phyloP scores from a whole-genome alignment of 2,113 vertebrate genomes.

The Osmerus eperlanus region DNA sequence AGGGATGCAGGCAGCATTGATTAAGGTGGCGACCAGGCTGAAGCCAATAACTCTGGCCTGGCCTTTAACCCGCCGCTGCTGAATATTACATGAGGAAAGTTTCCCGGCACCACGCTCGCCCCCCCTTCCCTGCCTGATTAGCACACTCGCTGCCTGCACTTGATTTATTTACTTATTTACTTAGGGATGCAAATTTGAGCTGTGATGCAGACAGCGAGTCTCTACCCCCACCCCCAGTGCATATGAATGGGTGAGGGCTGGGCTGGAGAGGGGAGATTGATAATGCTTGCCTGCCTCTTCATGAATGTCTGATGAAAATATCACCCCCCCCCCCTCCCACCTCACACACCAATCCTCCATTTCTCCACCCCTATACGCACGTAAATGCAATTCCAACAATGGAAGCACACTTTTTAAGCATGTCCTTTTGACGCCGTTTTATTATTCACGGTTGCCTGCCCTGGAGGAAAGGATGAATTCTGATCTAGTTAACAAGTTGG shows the following conservation, averaged over 20 bases:
- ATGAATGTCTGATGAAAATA: constrained; percentile 72
- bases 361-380: constrained; percentile 20
- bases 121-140: constrained; percentile 71
- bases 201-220: constrained; percentile 68
- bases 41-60: constrained; percentile 79
- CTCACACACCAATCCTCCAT: neutral
- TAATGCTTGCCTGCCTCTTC: constrained; percentile 71
- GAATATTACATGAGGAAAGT: constrained; percentile 82
- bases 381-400: constrained; percentile 20
- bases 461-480: neutral
- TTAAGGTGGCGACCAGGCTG: constrained; percentile 78
- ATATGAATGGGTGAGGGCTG: constrained; percentile 62
- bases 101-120: constrained; percentile 73
- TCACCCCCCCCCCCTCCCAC: constrained; percentile 27
- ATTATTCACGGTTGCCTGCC: neutral
- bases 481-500: neutral
- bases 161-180: constrained; percentile 83
- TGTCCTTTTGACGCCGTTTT: neutral
- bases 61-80: constrained; percentile 74
- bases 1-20: constrained; percentile 81
- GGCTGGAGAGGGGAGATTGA: constrained; percentile 65
- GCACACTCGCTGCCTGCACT: constrained; percentile 71
- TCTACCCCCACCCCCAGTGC: constrained; percentile 49
- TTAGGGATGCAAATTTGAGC: constrained; percentile 78
- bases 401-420: neutral